Conservation (phyloP, 2,113 vertebrate species). For the Tylochromis polylepis region DNA sequence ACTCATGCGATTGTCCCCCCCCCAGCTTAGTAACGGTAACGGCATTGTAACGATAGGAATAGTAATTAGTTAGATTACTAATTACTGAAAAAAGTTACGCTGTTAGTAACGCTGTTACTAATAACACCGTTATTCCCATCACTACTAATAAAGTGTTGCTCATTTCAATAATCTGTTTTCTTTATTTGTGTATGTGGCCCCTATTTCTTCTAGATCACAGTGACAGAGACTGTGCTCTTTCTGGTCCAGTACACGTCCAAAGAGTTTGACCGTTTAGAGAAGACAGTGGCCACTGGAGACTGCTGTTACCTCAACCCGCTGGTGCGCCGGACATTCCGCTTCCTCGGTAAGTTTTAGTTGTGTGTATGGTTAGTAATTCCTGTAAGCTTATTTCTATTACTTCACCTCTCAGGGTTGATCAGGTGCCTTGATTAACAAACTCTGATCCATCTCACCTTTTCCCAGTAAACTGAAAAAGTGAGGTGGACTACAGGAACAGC, state of each 20-base stretch:
- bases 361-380: background rate
- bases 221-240: slow-evolving; percentile 94
- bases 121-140: no score
- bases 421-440: background rate
- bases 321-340: slow-evolving; percentile 91
- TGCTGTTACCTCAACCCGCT: slow-evolving; percentile 98
- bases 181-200: background rate
- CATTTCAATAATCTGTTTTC: background rate
- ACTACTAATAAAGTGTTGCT: background rate
- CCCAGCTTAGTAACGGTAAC: no score
- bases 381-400: background rate
- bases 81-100: no score
- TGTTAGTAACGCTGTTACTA: no score
- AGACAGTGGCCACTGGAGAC: slow-evolving; percentile 93
- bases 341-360: slow-evolving; percentile 82
- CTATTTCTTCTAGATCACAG: slow-evolving; percentile 79
- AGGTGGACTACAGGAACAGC: background rate
- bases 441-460: rapidly evolving
- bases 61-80: no score
- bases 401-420: background rate
- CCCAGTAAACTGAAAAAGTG: background rate
- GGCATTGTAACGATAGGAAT: no score
- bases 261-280: slow-evolving; percentile 94
- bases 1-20: no score
- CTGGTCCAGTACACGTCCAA: slow-evolving; percentile 94